Evolutionary conservation across 2,113 vertebrate species (phyloP).

Genomic region (Anolis sagrei): DNA sequence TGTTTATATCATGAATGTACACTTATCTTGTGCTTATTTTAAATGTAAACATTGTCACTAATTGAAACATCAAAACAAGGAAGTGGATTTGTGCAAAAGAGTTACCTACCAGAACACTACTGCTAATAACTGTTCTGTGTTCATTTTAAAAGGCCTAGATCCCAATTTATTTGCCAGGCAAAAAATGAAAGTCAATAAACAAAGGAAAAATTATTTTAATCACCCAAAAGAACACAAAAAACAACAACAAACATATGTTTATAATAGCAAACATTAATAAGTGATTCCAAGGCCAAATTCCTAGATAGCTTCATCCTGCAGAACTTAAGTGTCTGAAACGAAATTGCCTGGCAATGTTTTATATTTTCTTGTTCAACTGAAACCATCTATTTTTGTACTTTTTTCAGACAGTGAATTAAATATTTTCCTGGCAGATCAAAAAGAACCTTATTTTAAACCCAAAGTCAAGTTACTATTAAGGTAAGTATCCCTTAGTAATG

Average conservation of each 20-base stretch:
- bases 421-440: constrained; percentile 93
- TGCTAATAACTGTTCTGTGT: background rate
- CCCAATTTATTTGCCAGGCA: background rate
- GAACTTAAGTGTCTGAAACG: background rate
- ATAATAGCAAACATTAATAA: too few species aligned
- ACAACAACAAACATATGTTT: too few species aligned
- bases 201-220: too few species aligned
- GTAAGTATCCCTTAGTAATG: constrained; percentile 73
- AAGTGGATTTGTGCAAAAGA: background rate
- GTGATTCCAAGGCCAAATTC: too few species aligned
- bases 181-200: too few species aligned
- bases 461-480: constrained; percentile 81
- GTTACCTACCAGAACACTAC: background rate
- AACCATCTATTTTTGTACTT: constrained; percentile 58
- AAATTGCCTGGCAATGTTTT: background rate
- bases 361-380: constrained; percentile 31
- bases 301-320: background rate
- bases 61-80: background rate
- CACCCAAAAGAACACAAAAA: too few species aligned
- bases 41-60: background rate
- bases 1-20: background rate
- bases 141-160: background rate
- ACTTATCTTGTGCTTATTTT: background rate
- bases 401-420: constrained; percentile 88
- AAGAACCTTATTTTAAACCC: constrained; percentile 92